A percentile compares a stretch with the other conserved stretches of the same genome.
phyloP scores from a whole-genome alignment of 2,113 vertebrate species.

The Archocentrus centrarchus region DNA sequence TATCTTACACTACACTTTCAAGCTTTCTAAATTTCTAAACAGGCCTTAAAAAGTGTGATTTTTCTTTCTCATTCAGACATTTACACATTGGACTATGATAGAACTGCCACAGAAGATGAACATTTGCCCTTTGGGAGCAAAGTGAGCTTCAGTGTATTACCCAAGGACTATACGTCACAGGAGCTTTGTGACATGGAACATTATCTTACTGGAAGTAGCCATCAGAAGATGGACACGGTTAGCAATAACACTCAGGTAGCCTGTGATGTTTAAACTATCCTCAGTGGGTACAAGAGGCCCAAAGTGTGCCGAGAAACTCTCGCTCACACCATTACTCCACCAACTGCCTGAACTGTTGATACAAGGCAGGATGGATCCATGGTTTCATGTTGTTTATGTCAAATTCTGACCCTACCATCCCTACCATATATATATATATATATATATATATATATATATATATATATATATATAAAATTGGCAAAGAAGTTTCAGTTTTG shows the following conservation, averaged over 20 bases:
- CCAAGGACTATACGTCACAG: not conserved
- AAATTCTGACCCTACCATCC: not conserved
- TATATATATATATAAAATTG: no score
- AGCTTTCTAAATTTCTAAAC: not conserved
- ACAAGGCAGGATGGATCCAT: not conserved
- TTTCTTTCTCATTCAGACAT: not conserved
- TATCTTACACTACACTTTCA: not conserved
- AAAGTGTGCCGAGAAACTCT: not conserved
- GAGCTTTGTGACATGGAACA: not conserved
- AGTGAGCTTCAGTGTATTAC: not conserved
- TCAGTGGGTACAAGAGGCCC: not conserved
- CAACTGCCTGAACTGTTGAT: not conserved
- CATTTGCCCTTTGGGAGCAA: not conserved
- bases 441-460: no score
- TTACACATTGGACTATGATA: not conserved
- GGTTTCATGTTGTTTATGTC: not conserved
- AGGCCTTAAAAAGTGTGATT: not conserved
- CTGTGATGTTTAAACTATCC: not conserved
- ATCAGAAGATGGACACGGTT: not conserved
- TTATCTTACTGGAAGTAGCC: no score
- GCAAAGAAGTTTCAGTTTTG: not conserved
- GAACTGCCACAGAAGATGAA: not conserved
- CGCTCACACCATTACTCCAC: not conserved
- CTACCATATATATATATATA: no score
- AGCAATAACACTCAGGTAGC: not conserved